Conservation (phyloP, 2,113 vertebrate species). For the Anolis carolinensis region DNA sequence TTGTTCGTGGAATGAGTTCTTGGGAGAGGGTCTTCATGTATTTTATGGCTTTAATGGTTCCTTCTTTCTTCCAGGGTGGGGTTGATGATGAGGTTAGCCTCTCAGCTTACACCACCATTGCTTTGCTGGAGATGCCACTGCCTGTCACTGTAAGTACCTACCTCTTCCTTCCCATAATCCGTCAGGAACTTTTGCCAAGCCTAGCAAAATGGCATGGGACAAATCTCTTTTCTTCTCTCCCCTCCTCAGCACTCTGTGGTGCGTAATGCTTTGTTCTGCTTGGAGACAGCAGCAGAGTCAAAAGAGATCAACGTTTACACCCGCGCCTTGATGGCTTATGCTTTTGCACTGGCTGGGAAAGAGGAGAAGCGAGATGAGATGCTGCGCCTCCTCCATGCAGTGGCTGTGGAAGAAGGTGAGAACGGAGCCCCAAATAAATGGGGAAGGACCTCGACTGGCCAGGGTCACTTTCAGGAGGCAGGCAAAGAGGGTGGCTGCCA, state of each 20-base stretch:
- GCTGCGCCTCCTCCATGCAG: constrained; percentile 54
- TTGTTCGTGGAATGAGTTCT: neutral
- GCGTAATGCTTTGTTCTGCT: constrained; percentile 64
- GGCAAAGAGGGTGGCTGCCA: neutral
- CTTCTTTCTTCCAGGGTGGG: constrained; percentile 54
- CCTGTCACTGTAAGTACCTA: constrained; percentile 36
- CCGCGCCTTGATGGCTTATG: constrained; percentile 67
- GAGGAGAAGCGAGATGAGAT: constrained; percentile 39
- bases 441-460: no score
- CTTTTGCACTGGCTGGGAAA: constrained; percentile 69
- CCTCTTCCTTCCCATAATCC: neutral
- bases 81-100: constrained; percentile 54
- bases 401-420: constrained; percentile 68
- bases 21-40: neutral
- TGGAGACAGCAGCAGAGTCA: constrained; percentile 36
- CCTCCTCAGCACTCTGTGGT: constrained; percentile 56
- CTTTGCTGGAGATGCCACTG: constrained; percentile 56
- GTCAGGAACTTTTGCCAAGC: neutral
- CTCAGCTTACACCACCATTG: constrained; percentile 58
- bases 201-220: no score
- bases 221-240: neutral
- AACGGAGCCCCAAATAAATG: no score
- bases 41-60: neutral
- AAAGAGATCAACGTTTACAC: constrained; percentile 55
- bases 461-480: no score